Base-by-base conservation (phyloP, 2,797 vertebrate genomes). In the Coreius guichenoti region DNA sequence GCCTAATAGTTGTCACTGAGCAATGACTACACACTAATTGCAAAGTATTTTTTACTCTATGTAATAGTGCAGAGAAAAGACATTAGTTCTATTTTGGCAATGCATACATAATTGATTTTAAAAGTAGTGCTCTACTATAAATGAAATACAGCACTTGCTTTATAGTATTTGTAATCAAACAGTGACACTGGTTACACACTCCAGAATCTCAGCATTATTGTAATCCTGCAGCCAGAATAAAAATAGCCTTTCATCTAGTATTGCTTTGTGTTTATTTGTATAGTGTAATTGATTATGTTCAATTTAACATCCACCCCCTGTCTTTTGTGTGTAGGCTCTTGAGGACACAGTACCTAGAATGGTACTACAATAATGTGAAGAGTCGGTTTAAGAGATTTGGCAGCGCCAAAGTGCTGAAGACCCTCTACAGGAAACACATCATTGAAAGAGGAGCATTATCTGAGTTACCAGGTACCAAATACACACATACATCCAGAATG, bases 361-460 rank as follows among this genome's bases (percentile, higher is more conserved):
- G 98, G 98, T 99, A 97, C 92, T 99, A 99, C 88, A 98, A 95
- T 90, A 98, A 98, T 49, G 97, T 99, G 88, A 99, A 98, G 94
- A 98, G 95, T 87, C 97, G 97, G 79, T 99, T 99, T 93, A 99
- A 98, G 90, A 96, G 97, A 91, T 99, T 99, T 16, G 98, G 98
- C 91, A 99, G 98, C 31, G 97, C 98, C 90, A 99, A 99, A 94
- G 98, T 99, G 86, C 92, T 99, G 91, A 98, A 98, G 93, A 98
- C 97, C 81, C 93, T 99, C 74, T 98, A 98, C 93, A 95, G 95
- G 88, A 99, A 99, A 87, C 97, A 99, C 91, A 96, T 96, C 14
- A 92, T 97, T 69, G 98, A 99, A 90, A 96, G 95, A 0, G 96
- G 97, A 56, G 91, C 92, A 0, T 93, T 96, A 89, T 95, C 95